Evolutionary conservation across 2,113 vertebrate genomes (phyloP).

Genomic region (Onychostoma macrolepis): DNA sequence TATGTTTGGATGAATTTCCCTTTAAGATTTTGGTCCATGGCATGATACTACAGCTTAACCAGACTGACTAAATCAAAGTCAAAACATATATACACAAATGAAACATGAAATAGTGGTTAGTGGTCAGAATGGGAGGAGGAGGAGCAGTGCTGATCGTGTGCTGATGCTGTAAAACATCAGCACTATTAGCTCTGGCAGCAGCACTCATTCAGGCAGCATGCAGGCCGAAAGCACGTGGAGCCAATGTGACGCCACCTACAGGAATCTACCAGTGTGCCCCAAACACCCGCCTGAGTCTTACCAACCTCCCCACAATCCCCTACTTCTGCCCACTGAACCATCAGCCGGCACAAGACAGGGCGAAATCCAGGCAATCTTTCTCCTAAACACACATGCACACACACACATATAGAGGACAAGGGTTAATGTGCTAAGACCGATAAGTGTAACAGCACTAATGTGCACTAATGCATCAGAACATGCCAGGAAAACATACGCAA

Average conservation of each 20-base stretch:
- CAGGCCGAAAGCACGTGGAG: slow-evolving; percentile 1
- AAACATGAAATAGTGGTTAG: slow-evolving; percentile 2
- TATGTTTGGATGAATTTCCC: not conserved
- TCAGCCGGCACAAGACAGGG: slow-evolving; percentile 89
- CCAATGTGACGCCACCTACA: not conserved
- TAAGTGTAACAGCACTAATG: not conserved
- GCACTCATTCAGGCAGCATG: slow-evolving; percentile 24
- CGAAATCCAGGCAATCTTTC: slow-evolving; percentile 91
- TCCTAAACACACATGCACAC: slow-evolving; percentile 73
- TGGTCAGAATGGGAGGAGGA: slow-evolving; percentile 10
- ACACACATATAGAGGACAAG: not conserved
- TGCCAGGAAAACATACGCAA: not conserved
- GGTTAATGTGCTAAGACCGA: not conserved
- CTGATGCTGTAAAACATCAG: slow-evolving; percentile 28
- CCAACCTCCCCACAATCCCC: slow-evolving; percentile 73
- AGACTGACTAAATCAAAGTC: not conserved
- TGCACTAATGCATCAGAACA: not conserved
- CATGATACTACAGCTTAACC: not conserved
- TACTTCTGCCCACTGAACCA: slow-evolving; percentile 72
- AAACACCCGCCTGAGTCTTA: slow-evolving; percentile 69
- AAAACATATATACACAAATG: not conserved
- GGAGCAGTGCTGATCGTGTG: slow-evolving; percentile 17
- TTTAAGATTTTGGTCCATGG: not conserved
- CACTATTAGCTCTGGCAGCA: not conserved
- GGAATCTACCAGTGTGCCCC: not conserved